phyloP scores from a whole-genome alignment of 2,113 vertebrate species.

The Oreotrochilus melanogaster region DNA sequence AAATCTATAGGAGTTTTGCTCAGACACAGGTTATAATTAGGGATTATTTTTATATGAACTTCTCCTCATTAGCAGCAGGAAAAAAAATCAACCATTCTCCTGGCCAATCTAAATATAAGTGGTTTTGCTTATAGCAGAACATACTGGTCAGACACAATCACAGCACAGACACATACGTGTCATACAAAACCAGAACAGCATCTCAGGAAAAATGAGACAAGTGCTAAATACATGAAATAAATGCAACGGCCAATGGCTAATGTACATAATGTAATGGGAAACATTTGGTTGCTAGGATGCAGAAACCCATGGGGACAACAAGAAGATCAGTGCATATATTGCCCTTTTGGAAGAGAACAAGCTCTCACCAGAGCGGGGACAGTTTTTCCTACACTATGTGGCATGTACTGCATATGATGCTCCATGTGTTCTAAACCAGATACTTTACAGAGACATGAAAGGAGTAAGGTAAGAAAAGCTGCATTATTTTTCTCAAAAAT shows the following conservation, averaged over 20 bases:
- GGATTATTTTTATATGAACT: neutral
- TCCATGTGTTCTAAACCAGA: constrained; percentile 73
- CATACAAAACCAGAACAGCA: constrained; percentile 6
- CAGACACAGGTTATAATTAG: neutral
- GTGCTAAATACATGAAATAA: neutral
- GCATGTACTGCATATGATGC: constrained; percentile 79
- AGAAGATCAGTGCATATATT: constrained; percentile 82
- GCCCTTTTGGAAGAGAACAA: constrained; percentile 80
- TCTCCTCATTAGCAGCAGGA: neutral
- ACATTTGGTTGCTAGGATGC: constrained; percentile 76
- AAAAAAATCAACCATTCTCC: neutral
- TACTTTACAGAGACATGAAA: constrained; percentile 79
- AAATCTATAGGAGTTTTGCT: neutral
- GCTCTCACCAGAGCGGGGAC: constrained; percentile 47
- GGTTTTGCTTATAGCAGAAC: neutral
- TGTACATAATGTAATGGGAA: constrained; percentile 33
- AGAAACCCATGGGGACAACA: constrained; percentile 76
- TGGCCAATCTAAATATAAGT: neutral
- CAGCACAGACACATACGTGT: neutral
- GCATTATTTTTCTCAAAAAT: neutral
- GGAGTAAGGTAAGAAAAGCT: constrained; percentile 79
- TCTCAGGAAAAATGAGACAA: neutral
- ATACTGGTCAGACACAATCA: rapidly evolving
- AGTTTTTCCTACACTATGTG: constrained; percentile 72
- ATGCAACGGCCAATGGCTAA: neutral